A percentile compares a stretch with the other conserved stretches of the same genome.
These are phyloP conservation scores for Perognathus longimembris DNA, from an alignment of 2,113 vertebrate genomes.

Conservation along the genomic window DNA sequence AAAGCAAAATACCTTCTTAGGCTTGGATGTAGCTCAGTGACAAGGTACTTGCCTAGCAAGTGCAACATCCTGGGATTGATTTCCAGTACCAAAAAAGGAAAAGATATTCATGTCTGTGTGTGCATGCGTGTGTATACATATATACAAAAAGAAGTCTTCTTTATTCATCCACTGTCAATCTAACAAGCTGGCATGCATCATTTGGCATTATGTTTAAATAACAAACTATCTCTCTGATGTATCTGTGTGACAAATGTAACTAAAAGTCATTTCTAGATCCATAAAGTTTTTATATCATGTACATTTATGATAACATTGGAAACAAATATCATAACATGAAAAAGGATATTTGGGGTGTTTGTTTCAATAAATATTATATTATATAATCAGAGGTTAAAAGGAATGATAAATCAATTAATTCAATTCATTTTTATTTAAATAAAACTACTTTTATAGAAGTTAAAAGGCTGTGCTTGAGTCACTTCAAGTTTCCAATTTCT, in stretches of 20 bases:
- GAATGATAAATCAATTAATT: background rate
- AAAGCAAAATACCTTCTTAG: too few relatives aligned
- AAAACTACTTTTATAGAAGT: background rate
- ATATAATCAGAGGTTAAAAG: too few relatives aligned
- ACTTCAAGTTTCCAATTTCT: too few relatives aligned
- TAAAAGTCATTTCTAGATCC: background rate
- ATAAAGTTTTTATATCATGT: background rate
- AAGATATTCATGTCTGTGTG: too few relatives aligned
- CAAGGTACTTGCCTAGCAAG: too few relatives aligned
- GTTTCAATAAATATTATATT: too few relatives aligned
- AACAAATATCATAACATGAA: background rate
- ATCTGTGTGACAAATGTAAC: background rate
- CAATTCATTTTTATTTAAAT: background rate
- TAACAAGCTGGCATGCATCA: background rate
- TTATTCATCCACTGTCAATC: too few relatives aligned
- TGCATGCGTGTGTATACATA: too few relatives aligned
- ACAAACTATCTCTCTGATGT: background rate
- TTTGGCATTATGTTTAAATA: background rate
- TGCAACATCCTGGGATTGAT: too few relatives aligned
- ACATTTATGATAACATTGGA: background rate
- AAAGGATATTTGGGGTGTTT: background rate
- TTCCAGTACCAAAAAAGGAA: too few relatives aligned
- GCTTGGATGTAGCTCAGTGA: too few relatives aligned
- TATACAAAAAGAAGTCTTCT: too few relatives aligned
- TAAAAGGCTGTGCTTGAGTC: background rate